A percentile compares a stretch with the other conserved stretches of the same genome.
These are phyloP conservation scores for Dermatemys mawii DNA, from an alignment of 2,113 vertebrate species.

Conservation along the genomic window DNA sequence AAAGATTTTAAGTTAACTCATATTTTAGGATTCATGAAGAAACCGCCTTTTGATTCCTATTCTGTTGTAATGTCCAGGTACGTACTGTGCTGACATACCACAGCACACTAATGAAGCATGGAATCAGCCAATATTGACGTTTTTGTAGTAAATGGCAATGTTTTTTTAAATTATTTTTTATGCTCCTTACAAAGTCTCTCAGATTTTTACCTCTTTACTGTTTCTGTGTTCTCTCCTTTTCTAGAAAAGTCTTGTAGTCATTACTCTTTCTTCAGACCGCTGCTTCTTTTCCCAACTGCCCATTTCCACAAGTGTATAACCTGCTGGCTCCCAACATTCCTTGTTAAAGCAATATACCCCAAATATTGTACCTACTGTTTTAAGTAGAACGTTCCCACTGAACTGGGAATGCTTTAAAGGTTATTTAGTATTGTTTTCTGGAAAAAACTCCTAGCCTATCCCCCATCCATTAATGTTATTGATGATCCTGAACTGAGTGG, in stretches of 20 bases:
- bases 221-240: not conserved
- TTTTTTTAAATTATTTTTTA: not conserved
- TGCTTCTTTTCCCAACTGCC: not conserved
- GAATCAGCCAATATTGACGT: not conserved
- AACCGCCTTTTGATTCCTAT: not conserved
- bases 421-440: not conserved
- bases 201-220: not conserved
- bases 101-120: not conserved
- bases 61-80: not conserved
- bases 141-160: not conserved
- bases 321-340: not conserved
- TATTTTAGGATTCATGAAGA: not conserved
- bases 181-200: not conserved
- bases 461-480: not conserved
- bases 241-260: not conserved
- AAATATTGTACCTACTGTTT: not conserved
- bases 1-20: not conserved
- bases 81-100: not conserved
- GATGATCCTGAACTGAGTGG: not conserved
- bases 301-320: not conserved
- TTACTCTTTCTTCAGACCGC: not conserved
- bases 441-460: not conserved
- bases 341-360: not conserved
- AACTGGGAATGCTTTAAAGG: not conserved
- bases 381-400: not conserved